Conservation (phyloP, 2,113 vertebrate species). For the Cynoglossus semilaevis region DNA sequence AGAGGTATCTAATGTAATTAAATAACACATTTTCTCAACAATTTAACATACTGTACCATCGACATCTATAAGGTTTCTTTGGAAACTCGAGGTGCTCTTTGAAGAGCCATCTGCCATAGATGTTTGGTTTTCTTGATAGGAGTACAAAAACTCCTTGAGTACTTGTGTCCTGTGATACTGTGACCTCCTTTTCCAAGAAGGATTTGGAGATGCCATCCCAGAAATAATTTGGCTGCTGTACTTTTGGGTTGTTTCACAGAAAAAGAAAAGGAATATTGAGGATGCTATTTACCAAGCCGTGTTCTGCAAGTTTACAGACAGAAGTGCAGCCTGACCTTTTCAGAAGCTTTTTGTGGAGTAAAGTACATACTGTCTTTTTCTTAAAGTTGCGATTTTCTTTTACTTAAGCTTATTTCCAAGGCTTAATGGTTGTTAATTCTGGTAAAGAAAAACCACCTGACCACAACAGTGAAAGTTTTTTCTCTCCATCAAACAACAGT, state of each 20-base stretch:
- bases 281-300: constrained; percentile 15
- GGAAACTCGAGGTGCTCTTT: too few relatives aligned
- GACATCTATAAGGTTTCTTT: constrained; percentile 22
- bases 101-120: constrained; percentile 61
- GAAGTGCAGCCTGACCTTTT: constrained; percentile 7
- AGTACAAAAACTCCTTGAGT: constrained; percentile 38
- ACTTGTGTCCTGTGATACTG: constrained; percentile 6
- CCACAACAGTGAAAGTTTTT: too few relatives aligned
- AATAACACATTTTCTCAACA: too few relatives aligned
- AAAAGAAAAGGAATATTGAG: constrained; percentile 19
- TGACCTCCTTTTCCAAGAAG: constrained; percentile 17
- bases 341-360: neutral
- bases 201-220: neutral
- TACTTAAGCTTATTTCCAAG: too few relatives aligned
- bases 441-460: too few relatives aligned
- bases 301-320: neutral
- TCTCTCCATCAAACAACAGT: too few relatives aligned
- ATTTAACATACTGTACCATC: too few relatives aligned
- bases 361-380: neutral
- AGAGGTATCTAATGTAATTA: too few relatives aligned
- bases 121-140: constrained; percentile 52
- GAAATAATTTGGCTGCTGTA: constrained; percentile 25
- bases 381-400: constrained; percentile 3
- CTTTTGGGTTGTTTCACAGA: constrained; percentile 6
- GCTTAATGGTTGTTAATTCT: too few relatives aligned